A percentile compares a stretch with the other conserved stretches of the same genome.
Evolutionary conservation across 2,113 vertebrate species (phyloP).

Genomic region (Phyllostomus discolor): DNA sequence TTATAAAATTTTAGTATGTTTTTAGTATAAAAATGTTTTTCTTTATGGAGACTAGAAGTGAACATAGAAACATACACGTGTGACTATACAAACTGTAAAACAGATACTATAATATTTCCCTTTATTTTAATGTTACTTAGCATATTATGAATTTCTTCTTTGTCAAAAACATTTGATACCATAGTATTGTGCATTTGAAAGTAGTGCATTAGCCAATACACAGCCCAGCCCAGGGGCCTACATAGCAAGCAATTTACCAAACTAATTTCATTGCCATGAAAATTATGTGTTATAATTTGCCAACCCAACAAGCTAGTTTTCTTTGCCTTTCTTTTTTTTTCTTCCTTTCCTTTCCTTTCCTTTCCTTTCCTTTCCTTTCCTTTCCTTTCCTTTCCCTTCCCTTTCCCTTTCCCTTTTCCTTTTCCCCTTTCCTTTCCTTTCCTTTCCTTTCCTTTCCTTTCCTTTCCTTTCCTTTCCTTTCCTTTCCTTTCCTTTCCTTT

Average conservation of each 20-base stretch:
- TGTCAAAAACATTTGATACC: slow-evolving; percentile 86
- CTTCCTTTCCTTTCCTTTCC: neutral
- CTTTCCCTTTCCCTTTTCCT: too few relatives aligned
- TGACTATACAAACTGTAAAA: slow-evolving; percentile 83
- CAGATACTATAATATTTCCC: slow-evolving; percentile 83
- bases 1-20: slow-evolving; percentile 72
- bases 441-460: too few relatives aligned
- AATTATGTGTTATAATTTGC: slow-evolving; percentile 77
- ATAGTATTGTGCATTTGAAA: slow-evolving; percentile 82
- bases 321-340: slow-evolving; percentile 13
- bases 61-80: slow-evolving; percentile 80
- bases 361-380: too few relatives aligned
- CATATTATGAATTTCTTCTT: slow-evolving; percentile 90
- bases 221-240: slow-evolving; percentile 33
- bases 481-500: too few relatives aligned
- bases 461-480: too few relatives aligned
- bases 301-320: slow-evolving; percentile 64
- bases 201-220: slow-evolving; percentile 71
- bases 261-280: slow-evolving; percentile 78
- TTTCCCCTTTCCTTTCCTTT: too few relatives aligned
- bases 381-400: too few relatives aligned
- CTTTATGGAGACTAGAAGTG: slow-evolving; percentile 80
- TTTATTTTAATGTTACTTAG: slow-evolving; percentile 86
- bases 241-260: slow-evolving; percentile 62
- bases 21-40: slow-evolving; percentile 88